Conservation (phyloP, 2,113 vertebrate species). For the Ranitomeya imitator region DNA sequence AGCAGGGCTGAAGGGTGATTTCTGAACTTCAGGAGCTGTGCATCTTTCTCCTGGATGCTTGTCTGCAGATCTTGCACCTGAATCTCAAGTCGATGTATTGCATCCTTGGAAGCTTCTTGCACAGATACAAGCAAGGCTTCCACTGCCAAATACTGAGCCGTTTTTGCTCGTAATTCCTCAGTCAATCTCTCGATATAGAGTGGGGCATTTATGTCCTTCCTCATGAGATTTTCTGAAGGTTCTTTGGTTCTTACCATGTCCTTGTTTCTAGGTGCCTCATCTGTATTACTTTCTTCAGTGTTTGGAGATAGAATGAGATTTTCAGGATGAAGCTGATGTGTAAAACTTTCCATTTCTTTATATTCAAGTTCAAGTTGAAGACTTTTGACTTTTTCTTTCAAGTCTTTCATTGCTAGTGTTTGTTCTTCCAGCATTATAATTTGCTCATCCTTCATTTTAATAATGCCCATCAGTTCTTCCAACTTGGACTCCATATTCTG, state of each 20-base stretch:
- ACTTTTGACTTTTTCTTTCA: conserved; percentile 90
- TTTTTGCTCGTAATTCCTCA: conserved; percentile 69
- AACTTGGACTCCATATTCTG: conserved; percentile 68
- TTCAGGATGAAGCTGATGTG: conserved; percentile 72
- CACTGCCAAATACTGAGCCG: conserved; percentile 67
- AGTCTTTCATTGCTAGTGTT: conserved; percentile 81
- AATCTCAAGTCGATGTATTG: conserved; percentile 67
- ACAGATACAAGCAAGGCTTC: conserved; percentile 71
- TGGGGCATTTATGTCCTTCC: neutral
- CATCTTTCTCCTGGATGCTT: conserved; percentile 75
- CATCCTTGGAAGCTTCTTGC: conserved; percentile 70
- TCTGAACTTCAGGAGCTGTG: conserved; percentile 72
- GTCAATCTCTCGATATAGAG: conserved; percentile 62
- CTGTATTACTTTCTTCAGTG: conserved; percentile 48
- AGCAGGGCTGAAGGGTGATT: conserved; percentile 68
- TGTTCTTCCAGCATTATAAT: conserved; percentile 71
- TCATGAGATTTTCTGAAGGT: conserved; percentile 61
- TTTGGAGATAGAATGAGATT: conserved; percentile 63
- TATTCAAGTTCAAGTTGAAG: conserved; percentile 85
- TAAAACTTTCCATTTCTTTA: conserved; percentile 65
- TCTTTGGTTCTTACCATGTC: conserved; percentile 69
- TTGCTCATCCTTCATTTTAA: conserved; percentile 77
- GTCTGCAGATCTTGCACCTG: conserved; percentile 76
- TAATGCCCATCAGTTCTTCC: conserved; percentile 72
- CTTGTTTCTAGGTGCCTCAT: neutral